Evolutionary conservation across 1,140 invertebrate species (phyloP).

Genomic region (Drosophila albomicans): DNA sequence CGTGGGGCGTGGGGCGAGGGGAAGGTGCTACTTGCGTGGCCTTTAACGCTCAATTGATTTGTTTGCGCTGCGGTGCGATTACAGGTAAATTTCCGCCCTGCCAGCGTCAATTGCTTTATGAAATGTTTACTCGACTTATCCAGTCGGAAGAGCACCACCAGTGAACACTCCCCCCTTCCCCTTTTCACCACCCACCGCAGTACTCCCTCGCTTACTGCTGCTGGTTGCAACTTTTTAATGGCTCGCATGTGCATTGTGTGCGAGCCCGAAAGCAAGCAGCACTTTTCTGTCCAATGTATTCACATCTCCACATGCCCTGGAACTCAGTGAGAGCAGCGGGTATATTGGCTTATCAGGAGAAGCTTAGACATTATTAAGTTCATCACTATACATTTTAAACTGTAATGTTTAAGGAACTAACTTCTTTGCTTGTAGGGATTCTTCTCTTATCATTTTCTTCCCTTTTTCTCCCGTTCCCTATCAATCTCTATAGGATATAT

Average conservation of each 20-base stretch:
- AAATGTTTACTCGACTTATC: constrained; percentile 42
- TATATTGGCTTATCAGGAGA: no score
- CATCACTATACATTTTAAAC: no score
- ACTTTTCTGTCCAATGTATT: constrained; percentile 36
- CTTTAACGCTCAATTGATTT: constrained; percentile 79
- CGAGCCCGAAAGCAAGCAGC: constrained; percentile 51
- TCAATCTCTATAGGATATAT: no score
- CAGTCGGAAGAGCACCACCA: not conserved
- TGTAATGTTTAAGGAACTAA: no score
- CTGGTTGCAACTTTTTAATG: constrained; percentile 66
- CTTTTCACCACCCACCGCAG: not conserved
- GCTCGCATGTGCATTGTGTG: constrained; percentile 62
- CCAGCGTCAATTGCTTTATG: constrained; percentile 41
- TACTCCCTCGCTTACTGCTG: constrained; percentile 11
- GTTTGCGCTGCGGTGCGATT: constrained; percentile 65
- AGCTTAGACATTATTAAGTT: no score
- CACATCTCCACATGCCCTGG: constrained; percentile 18
- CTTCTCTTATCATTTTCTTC: no score
- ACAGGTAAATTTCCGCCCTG: constrained; percentile 62
- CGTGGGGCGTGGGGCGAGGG: not conserved
- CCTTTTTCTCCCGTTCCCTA: no score
- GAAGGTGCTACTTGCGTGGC: constrained; percentile 34
- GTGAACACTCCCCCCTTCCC: not conserved
- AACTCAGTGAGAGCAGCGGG: not conserved
- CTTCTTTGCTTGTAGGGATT: no score